Base-by-base conservation (phyloP, 2,888 invertebrate genomes). In the Rhagium mordax region DNA sequence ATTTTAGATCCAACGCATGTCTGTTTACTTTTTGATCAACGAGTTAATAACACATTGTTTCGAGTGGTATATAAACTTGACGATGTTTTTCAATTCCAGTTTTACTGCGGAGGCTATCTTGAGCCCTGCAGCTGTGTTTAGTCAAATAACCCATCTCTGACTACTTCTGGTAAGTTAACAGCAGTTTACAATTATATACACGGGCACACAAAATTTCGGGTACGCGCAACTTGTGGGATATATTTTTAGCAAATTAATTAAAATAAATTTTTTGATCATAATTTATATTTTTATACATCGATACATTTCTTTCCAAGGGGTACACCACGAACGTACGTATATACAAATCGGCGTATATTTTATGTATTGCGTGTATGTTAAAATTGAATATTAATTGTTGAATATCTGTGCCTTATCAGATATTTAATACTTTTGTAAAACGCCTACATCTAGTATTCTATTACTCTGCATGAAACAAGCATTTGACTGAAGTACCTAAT, bases 21-120 rank as follows among this genome's bases (percentile, higher is more conserved):
- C 75, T 78, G 81, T 85, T 85, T 84, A 82, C 82, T 83, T 84
- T 83, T 82, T 81, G 82, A 85, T 85, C 83, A 83, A 78, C 75
- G 77, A 79, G 78, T 81, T 82, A 81, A 83, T 81, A 84, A 81
- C 81, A 83, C 80, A 84, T 84, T 82, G 83, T 84, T 84, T 82
- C 78, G 80, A 78, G 81, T 79, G 81, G 81, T 84, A 84, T 84
- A 84, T 84, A 84, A 81, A 83, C 80, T 83, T 82, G 75, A 78
- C 79, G 79, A 83, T 83, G 83, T 79, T 83, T 81, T 81, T 78
- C 79, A 74, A 81, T 81, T 79, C 79, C 80, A 84, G 84, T 85
- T 80, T 78, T 78, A 81, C 84, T 84, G 85, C 83, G 82, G 85
- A 84, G 84, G 85, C 84, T 81, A 83, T 82, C 79, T 66, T 74